Conservation (phyloP, 2,888 invertebrate genomes). For the Sinopyrophorus schimmeli region DNA sequence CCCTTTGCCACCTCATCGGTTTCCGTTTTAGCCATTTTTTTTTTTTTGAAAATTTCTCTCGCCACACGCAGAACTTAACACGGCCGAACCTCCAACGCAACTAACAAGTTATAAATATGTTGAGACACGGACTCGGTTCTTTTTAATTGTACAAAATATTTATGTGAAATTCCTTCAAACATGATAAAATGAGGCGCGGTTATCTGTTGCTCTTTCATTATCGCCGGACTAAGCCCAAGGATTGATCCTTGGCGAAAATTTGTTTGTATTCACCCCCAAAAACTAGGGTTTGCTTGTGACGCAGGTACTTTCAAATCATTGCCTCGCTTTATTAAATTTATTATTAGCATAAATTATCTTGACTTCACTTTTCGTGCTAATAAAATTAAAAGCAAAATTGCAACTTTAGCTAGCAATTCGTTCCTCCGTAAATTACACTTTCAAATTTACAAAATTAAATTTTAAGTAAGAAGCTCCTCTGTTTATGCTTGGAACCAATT, state of each 20-base stretch:
- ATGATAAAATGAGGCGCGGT: background rate
- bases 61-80: no score
- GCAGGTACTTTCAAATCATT: no score
- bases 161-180: constrained; percentile 8
- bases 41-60: no score
- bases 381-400: background rate
- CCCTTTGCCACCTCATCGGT: constrained; percentile 10
- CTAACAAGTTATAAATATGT: constrained; percentile 20
- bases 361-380: no score
- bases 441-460: constrained; percentile 1
- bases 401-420: constrained; percentile 1
- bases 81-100: constrained; percentile 15
- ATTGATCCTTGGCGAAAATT: no score
- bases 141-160: constrained; percentile 10
- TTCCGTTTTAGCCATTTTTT: constrained; percentile 16
- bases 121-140: constrained; percentile 9
- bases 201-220: no score
- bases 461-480: constrained; percentile 3
- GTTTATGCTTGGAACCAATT: background rate
- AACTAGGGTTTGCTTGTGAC: no score
- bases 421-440: constrained; percentile 3
- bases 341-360: no score
- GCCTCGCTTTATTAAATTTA: no score
- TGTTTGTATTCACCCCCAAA: no score
- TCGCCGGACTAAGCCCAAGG: background rate